These are phyloP conservation scores for Drosophila ficusphila DNA, from an alignment of 1,140 invertebrate species.

Conservation along the genomic window DNA sequence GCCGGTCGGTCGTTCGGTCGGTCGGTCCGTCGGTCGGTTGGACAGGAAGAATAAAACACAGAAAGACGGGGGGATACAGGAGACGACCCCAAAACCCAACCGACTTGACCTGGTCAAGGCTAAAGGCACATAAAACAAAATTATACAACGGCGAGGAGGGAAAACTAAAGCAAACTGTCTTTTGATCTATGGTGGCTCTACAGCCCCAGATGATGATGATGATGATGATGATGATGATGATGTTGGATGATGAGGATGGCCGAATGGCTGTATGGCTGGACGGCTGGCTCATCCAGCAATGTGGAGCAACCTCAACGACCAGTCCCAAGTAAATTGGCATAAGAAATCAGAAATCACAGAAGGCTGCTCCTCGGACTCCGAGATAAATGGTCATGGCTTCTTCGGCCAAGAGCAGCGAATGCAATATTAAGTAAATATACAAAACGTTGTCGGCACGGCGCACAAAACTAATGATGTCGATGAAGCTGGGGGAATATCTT, in stretches of 20 bases:
- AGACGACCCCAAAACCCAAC: slow-evolving; percentile 51
- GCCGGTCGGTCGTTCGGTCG: slow-evolving; percentile 18
- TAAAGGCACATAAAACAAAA: slow-evolving; percentile 78
- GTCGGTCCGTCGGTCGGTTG: neutral
- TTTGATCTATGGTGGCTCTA: slow-evolving; percentile 72
- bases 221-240: slow-evolving; percentile 28
- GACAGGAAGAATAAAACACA: slow-evolving; percentile 13
- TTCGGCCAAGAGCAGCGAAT: slow-evolving; percentile 45
- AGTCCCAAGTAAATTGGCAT: slow-evolving; percentile 73
- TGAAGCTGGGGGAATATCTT: slow-evolving; percentile 45
- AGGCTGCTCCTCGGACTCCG: slow-evolving; percentile 55
- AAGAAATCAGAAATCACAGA: slow-evolving; percentile 83
- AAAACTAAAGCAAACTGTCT: slow-evolving; percentile 82
- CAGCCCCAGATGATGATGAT: slow-evolving; percentile 14
- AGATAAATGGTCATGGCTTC: slow-evolving; percentile 49
- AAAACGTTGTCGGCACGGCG: slow-evolving; percentile 81
- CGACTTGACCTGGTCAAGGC: slow-evolving; percentile 83
- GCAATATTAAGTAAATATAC: slow-evolving; percentile 83
- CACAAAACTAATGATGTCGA: slow-evolving; percentile 83
- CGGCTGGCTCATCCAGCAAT: slow-evolving; percentile 45
- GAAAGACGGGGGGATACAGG: neutral
- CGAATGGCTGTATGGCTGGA: slow-evolving; percentile 8
- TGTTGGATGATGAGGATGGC: slow-evolving; percentile 31
- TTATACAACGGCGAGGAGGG: slow-evolving; percentile 56
- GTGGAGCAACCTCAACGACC: slow-evolving; percentile 55